A percentile compares a stretch with the other conserved stretches of the same genome.
Evolutionary conservation across 1,140 invertebrate species (phyloP).

Genomic region (Drosophila chauvacae): DNA sequence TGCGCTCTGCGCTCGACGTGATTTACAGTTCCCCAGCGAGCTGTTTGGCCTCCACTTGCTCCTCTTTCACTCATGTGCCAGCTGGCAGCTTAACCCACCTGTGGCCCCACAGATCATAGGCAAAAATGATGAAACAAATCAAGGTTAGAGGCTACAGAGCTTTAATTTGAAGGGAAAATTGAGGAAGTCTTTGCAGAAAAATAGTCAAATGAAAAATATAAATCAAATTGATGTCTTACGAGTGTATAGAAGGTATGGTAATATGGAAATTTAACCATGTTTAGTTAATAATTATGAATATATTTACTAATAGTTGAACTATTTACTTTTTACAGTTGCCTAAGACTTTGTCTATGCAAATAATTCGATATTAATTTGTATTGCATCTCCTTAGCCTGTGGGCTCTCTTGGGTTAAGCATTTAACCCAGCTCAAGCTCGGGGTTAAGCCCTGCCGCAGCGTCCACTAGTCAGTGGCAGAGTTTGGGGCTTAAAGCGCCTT

Average conservation of each 20-base stretch:
- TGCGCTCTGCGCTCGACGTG: conserved; percentile 76
- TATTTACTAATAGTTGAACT: neutral
- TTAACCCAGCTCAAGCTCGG: neutral
- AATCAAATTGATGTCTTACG: neutral
- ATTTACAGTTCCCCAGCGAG: conserved; percentile 79
- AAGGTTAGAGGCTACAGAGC: neutral
- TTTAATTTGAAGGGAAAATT: neutral
- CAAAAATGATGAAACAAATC: conserved; percentile 8
- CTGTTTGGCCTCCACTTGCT: conserved; percentile 45
- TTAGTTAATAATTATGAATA: too few species aligned
- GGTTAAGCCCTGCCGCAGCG: conserved; percentile 15
- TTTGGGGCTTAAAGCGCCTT: conserved; percentile 26
- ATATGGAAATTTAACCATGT: neutral
- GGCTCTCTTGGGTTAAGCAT: conserved; percentile 6
- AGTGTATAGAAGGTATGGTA: neutral
- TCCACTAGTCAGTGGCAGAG: conserved; percentile 24
- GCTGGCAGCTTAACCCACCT: conserved; percentile 26
- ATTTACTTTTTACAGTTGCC: neutral
- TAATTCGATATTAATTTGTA: neutral
- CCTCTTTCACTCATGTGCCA: conserved; percentile 22
- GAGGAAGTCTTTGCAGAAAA: neutral
- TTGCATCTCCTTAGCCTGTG: neutral
- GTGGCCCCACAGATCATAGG: conserved; percentile 16
- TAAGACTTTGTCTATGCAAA: neutral
- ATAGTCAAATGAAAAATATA: neutral